These are phyloP conservation scores for Drosophila gunungcola DNA, from an alignment of 1,140 invertebrate species.

Conservation along the genomic window DNA sequence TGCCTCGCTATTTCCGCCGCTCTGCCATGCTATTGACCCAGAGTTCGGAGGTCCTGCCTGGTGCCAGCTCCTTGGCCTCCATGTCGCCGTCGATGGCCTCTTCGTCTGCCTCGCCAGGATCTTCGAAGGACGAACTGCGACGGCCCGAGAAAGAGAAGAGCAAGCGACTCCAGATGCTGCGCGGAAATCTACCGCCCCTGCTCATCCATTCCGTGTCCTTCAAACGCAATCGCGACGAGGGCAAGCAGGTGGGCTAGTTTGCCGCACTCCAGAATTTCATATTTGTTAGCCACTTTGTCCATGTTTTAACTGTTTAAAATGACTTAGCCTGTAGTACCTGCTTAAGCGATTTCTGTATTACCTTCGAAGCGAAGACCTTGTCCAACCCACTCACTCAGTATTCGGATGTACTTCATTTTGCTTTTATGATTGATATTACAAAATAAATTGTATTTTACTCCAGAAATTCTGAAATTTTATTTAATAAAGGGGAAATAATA, in stretches of 20 bases:
- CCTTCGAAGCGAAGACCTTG: slow-evolving; percentile 1
- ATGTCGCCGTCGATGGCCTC: slow-evolving; percentile 52
- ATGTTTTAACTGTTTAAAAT: slow-evolving; percentile 19
- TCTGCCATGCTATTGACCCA: slow-evolving; percentile 74
- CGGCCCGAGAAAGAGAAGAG: slow-evolving; percentile 75
- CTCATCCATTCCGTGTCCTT: slow-evolving; percentile 83
- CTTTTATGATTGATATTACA: slow-evolving; percentile 33
- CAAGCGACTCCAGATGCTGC: slow-evolving; percentile 78
- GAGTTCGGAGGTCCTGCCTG: slow-evolving; percentile 69
- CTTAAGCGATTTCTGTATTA: slow-evolving; percentile 19
- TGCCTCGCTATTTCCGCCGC: slow-evolving; percentile 81
- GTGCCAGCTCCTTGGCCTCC: slow-evolving; percentile 55
- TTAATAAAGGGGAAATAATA: neutral
- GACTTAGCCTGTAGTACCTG: slow-evolving; percentile 8
- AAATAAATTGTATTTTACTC: slow-evolving; percentile 21
- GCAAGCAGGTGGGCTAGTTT: slow-evolving; percentile 71
- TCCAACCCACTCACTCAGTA: slow-evolving; percentile 32
- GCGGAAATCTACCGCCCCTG: slow-evolving; percentile 77
- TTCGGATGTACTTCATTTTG: slow-evolving; percentile 35
- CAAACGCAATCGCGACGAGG: slow-evolving; percentile 76
- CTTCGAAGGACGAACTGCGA: slow-evolving; percentile 64
- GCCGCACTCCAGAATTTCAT: neutral
- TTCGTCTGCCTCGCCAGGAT: slow-evolving; percentile 48
- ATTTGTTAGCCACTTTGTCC: slow-evolving; percentile 1
- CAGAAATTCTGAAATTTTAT: neutral